These are phyloP conservation scores for Cynopterus brachyotis DNA, from an alignment of 2,113 vertebrate species.

Conservation along the genomic window DNA sequence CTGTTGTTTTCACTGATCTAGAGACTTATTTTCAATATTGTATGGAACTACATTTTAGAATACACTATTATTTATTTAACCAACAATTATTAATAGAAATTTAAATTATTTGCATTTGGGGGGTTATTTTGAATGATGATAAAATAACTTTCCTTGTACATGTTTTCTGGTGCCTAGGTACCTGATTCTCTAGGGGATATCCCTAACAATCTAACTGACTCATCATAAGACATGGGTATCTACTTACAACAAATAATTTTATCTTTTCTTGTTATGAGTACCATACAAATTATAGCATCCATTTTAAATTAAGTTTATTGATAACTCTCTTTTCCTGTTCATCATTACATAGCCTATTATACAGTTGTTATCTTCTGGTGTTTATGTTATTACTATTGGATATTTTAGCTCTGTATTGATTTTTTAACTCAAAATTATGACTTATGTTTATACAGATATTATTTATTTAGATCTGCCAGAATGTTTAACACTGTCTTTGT, in stretches of 20 bases:
- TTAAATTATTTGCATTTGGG: background rate
- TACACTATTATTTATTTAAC: background rate
- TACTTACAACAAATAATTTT: background rate
- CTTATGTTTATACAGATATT: background rate
- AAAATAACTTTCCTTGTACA: background rate
- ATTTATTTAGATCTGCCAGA: background rate
- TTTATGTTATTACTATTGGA: background rate
- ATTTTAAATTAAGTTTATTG: background rate
- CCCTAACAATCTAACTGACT: background rate
- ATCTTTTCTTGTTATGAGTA: background rate
- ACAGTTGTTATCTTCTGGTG: too few relatives aligned
- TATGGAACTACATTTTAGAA: background rate
- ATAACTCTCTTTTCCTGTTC: background rate
- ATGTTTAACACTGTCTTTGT: background rate
- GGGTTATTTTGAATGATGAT: background rate
- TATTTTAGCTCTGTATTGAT: background rate
- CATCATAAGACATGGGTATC: background rate
- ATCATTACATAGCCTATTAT: too few relatives aligned
- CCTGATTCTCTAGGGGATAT: background rate
- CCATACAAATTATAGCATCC: background rate
- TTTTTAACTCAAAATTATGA: background rate
- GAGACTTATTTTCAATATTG: background rate
- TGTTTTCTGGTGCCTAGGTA: background rate
- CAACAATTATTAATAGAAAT: background rate
- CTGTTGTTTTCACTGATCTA: background rate